Conservation (phyloP, 2,888 invertebrate species). For the Noctuana brunneofusca region DNA sequence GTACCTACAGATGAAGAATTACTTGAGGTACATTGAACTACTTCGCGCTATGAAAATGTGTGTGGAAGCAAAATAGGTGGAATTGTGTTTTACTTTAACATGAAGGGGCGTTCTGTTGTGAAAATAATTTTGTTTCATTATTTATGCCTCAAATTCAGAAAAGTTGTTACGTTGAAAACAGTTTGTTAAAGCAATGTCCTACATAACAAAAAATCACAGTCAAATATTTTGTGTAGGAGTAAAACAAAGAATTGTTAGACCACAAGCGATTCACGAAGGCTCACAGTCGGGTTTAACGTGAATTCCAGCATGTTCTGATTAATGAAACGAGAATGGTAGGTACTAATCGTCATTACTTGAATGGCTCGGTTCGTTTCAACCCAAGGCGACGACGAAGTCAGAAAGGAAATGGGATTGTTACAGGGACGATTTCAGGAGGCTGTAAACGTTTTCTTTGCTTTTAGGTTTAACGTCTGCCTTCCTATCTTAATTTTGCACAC, state of each 20-base stretch:
- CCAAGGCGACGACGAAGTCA: conserved; percentile 22
- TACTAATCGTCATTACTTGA: conserved; percentile 19
- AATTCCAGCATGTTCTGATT: conserved; percentile 13
- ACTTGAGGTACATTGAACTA: conserved; percentile 24
- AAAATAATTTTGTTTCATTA: too few species aligned
- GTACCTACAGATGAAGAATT: conserved; percentile 19
- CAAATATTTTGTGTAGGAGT: neutral
- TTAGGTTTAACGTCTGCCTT: conserved; percentile 4
- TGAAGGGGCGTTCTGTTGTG: neutral
- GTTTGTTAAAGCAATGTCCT: too few species aligned
- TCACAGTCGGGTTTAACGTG: conserved; percentile 2
- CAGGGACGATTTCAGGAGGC: conserved; percentile 11
- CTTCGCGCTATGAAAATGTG: neutral
- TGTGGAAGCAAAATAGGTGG: neutral
- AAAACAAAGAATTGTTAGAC: neutral
- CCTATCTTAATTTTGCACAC: neutral
- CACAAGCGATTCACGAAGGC: neutral
- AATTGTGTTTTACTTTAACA: neutral
- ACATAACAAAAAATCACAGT: neutral
- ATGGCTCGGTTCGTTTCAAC: conserved; percentile 25
- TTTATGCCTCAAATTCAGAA: too few species aligned
- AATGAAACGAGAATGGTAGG: conserved; percentile 13
- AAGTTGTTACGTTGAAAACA: too few species aligned
- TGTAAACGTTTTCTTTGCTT: conserved; percentile 10
- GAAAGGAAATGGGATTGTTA: conserved; percentile 18